Base-by-base conservation (phyloP, 2,113 vertebrate genomes). In the Dromas ardeola region DNA sequence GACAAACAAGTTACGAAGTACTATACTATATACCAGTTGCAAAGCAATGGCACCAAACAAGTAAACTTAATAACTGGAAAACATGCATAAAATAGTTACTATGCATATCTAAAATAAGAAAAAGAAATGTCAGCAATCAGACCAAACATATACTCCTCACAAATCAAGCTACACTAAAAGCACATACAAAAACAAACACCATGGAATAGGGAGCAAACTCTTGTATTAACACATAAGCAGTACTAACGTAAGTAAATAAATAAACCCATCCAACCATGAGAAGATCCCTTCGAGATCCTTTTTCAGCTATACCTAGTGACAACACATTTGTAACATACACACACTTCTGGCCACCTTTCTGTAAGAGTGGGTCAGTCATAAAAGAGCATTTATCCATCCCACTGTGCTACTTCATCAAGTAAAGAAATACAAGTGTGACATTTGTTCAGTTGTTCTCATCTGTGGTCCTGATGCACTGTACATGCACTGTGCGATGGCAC, bases 401-500 rank as follows among this genome's bases (percentile, higher is more conserved):
- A 40, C 18, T 22, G 20, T 15, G 32, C 26, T 61, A 81, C 29
- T 66, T 84, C 40, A 40, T 34, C 29, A 29, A n/a, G 22, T 14
- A 50, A 74, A 47, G 40, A 18, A 65, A 47, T 22, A 26, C 0
- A 0, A 59, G 47, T 3, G 23, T 45, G 43, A 38, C 18, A 15
- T 61, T 32, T 71, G 26, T 49, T 42, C 34, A 32, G 36, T 22
- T 52, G 36, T 49, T 63, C 49, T 78, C 34, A 25, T 11, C 62
- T 42, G 34, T 6, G 13, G 42, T 36, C 47, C 61, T 15, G 36
- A 79, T 15, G 29, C 34, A 13, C 27, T 16, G 17, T 9, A 21
- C 1, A 1, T 27, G 13, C 43, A 23, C 59, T 15, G 23, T 7
- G 17, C 23, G 61, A 45, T 0, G 2, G 17, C 66, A 70, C 74